Conservation (phyloP, 2,888 invertebrate species). For the Silvanus unidentatus region DNA sequence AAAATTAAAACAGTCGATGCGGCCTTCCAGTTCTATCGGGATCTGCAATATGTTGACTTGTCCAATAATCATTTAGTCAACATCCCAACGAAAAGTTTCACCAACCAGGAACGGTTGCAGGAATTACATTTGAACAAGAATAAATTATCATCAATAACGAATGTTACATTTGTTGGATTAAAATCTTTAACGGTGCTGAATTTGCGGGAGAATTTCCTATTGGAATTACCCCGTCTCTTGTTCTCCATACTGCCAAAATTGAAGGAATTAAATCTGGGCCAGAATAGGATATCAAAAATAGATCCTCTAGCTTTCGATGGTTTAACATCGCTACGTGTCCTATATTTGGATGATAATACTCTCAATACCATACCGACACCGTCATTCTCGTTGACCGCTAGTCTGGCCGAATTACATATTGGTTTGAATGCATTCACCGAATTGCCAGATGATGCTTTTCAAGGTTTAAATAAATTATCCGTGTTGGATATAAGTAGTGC, state of each 20-base stretch:
- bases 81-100: constrained; percentile 73
- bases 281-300: constrained; percentile 76
- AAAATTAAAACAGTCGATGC: constrained; percentile 84
- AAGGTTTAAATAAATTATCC: constrained; percentile 66
- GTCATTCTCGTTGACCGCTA: constrained; percentile 66
- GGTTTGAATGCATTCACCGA: constrained; percentile 76
- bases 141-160: constrained; percentile 74
- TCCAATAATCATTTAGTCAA: constrained; percentile 79
- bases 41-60: constrained; percentile 77
- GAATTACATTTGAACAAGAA: constrained; percentile 80
- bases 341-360: constrained; percentile 81
- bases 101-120: constrained; percentile 73
- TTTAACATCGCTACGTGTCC: constrained; percentile 65
- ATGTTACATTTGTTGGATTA: constrained; percentile 74
- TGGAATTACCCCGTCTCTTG: constrained; percentile 67
- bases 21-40: constrained; percentile 82
- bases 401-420: constrained; percentile 77
- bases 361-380: constrained; percentile 69
- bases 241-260: constrained; percentile 70
- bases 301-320: constrained; percentile 74
- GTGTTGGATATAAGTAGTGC: constrained; percentile 77
- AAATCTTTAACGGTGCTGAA: constrained; percentile 74
- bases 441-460: constrained; percentile 72
- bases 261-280: constrained; percentile 79
- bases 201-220: constrained; percentile 73